These are phyloP conservation scores for Hippocampus barbouri DNA, from an alignment of 2,113 vertebrate species.

Conservation along the genomic window DNA sequence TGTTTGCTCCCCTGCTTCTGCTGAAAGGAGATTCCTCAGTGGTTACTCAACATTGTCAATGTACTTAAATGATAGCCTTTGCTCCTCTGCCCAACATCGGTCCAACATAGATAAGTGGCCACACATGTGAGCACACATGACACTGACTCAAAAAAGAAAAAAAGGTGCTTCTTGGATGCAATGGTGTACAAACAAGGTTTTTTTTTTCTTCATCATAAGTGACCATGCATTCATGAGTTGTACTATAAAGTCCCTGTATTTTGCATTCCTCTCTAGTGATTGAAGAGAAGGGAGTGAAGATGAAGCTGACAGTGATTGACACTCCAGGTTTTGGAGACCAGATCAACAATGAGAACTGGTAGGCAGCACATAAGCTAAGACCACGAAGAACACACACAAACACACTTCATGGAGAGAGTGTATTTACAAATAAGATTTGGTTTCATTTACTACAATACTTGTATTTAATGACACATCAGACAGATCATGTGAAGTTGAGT, in stretches of 20 bases:
- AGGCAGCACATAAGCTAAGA: conserved; percentile 19
- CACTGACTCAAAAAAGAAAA: neutral
- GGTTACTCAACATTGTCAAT: conserved; percentile 30
- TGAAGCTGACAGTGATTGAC: conserved; percentile 95
- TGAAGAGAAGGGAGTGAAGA: conserved; percentile 94
- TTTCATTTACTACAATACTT: neutral
- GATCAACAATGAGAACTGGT: conserved; percentile 98
- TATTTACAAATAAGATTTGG: neutral
- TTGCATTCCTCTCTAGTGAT: conserved; percentile 75
- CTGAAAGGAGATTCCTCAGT: conserved; percentile 24
- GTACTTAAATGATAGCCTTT: conserved; percentile 35
- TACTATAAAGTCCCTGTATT: neutral
- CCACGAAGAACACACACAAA: neutral
- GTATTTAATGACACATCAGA: neutral
- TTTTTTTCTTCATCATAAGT: neutral
- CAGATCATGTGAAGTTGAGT: neutral
- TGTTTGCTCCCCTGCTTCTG: conserved; percentile 26
- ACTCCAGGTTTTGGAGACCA: conserved; percentile 95
- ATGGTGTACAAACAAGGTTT: neutral
- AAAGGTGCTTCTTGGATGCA: neutral
- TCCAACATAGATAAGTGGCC: neutral
- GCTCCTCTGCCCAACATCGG: neutral
- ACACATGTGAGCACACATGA: neutral
- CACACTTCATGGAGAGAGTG: neutral
- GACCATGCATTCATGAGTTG: neutral